Evolutionary conservation across 2,113 vertebrate species (phyloP).

Genomic region (Syrmaticus mikado): DNA sequence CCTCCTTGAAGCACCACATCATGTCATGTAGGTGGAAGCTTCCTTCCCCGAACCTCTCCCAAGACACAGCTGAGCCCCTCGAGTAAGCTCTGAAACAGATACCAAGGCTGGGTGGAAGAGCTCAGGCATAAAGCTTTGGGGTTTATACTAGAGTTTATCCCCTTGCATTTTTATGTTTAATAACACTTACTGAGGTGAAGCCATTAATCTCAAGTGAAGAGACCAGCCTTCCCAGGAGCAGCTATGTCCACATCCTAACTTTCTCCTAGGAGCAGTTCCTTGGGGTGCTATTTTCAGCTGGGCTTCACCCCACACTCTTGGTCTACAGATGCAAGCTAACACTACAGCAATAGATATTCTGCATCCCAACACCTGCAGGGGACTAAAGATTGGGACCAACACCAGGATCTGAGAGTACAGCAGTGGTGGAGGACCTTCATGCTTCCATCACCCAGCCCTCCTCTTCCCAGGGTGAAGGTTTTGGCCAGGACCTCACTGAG

Average conservation of each 20-base stretch:
- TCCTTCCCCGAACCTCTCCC: background rate
- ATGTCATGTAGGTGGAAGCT: background rate
- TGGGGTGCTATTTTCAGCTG: background rate
- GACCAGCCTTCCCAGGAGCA: too few species aligned
- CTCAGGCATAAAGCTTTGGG: slow-evolving; percentile 16
- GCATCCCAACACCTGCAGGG: background rate
- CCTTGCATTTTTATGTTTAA: slow-evolving; percentile 41
- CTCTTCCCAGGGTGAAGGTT: background rate
- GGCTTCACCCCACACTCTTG: background rate
- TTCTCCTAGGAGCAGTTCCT: background rate
- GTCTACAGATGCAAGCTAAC: background rate
- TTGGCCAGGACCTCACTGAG: background rate
- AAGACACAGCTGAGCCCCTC: background rate
- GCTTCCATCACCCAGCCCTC: background rate
- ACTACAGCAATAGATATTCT: background rate
- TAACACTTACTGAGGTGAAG: slow-evolving; percentile 23
- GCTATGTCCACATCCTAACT: background rate
- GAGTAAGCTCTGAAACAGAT: slow-evolving; percentile 39
- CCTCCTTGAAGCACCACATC: background rate
- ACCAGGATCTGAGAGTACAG: background rate
- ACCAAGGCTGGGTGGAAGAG: background rate
- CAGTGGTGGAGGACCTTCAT: too few species aligned
- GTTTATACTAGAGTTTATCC: background rate
- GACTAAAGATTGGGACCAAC: background rate
- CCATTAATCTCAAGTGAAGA: slow-evolving; percentile 21